phyloP scores from a whole-genome alignment of 2,888 invertebrate species.

The Calliphora vomitoria region DNA sequence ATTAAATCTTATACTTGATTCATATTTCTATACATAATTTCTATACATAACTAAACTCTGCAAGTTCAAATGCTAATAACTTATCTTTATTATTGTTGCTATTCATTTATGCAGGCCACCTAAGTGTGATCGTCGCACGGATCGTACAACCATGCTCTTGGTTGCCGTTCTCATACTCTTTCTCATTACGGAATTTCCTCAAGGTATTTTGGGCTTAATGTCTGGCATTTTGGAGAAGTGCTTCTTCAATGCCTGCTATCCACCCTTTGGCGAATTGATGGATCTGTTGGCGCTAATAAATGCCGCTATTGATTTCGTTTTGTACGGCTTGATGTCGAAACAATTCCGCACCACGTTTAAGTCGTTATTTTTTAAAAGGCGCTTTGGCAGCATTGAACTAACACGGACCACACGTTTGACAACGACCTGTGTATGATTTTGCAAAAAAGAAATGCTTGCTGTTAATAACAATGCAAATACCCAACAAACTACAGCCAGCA shows the following conservation, averaged over 20 bases:
- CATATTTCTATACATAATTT: no score
- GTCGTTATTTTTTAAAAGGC: constrained; percentile 89
- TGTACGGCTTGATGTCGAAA: constrained; percentile 97
- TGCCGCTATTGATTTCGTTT: constrained; percentile 96
- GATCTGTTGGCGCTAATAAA: constrained; percentile 95
- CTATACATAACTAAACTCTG: no score
- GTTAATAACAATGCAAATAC: background rate
- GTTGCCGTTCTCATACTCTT: constrained; percentile 94
- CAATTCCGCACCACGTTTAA: constrained; percentile 94
- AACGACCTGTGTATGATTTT: constrained; percentile 83
- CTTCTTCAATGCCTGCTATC: constrained; percentile 93
- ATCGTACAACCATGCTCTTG: constrained; percentile 95
- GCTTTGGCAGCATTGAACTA: constrained; percentile 85
- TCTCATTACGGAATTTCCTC: constrained; percentile 95
- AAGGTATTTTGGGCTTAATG: constrained; percentile 90
- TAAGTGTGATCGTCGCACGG: constrained; percentile 90
- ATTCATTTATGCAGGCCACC: constrained; percentile 76
- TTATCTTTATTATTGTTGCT: background rate
- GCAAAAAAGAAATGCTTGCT: background rate
- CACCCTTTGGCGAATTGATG: constrained; percentile 93
- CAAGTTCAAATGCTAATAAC: no score
- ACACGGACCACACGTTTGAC: constrained; percentile 83
- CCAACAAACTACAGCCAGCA: background rate
- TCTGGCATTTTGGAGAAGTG: constrained; percentile 88
- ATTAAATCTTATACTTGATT: no score